These are phyloP conservation scores for Tachina fera DNA, from an alignment of 2,888 invertebrate species.

Conservation along the genomic window DNA sequence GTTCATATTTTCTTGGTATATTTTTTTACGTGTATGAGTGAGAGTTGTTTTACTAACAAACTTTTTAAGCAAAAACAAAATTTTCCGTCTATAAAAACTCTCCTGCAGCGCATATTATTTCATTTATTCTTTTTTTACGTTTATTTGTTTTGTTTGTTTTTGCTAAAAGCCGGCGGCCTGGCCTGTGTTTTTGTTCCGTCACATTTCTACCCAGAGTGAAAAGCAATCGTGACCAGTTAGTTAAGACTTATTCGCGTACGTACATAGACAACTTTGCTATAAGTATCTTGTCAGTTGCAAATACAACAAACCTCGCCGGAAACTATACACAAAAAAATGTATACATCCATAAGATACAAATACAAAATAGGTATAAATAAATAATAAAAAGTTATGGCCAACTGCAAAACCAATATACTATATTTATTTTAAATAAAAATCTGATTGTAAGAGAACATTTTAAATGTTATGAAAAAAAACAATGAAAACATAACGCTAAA, in stretches of 20 bases:
- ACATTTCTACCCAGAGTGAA: conserved; percentile 69
- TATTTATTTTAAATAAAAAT: conserved; percentile 56
- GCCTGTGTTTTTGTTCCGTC: conserved; percentile 63
- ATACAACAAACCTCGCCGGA: conserved; percentile 67
- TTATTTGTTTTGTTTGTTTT: conserved; percentile 40
- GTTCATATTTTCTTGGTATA: no score
- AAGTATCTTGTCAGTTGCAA: conserved; percentile 70
- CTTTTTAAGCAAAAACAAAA: conserved; percentile 41
- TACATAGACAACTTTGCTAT: conserved; percentile 36
- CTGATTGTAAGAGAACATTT: conserved; percentile 55
- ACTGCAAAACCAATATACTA: conserved; percentile 53
- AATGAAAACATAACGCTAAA: conserved; percentile 35
- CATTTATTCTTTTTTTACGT: conserved; percentile 2
- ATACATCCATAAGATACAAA: conserved; percentile 47
- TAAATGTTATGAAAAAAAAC: conserved; percentile 25
- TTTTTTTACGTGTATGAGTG: no score
- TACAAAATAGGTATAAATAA: conserved; percentile 39
- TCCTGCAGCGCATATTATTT: conserved; percentile 61
- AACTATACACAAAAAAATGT: conserved; percentile 50
- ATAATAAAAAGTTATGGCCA: conserved; percentile 49
- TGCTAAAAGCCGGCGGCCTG: conserved; percentile 57
- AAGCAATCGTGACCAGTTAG: conserved; percentile 70
- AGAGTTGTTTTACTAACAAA: conserved; percentile 16
- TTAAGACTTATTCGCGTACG: conserved; percentile 56
- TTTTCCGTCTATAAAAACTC: conserved; percentile 53